Evolutionary conservation across 2,113 vertebrate genomes (phyloP).

Genomic region (Casuarius casuarius): DNA sequence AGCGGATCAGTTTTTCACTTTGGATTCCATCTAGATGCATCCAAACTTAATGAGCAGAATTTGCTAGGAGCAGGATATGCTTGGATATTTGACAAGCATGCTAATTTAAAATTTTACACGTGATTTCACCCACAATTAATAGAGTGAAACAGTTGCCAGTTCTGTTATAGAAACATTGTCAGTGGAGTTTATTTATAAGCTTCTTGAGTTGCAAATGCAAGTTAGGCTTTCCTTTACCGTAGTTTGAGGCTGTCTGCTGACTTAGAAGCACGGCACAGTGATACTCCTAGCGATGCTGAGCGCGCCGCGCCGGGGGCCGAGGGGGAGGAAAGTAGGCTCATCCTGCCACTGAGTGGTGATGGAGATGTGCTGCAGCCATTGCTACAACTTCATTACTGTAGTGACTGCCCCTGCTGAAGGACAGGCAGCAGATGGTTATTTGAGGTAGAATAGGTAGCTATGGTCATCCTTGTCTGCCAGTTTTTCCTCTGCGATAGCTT

Average conservation of each 20-base stretch:
- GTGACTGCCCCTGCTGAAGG: background rate
- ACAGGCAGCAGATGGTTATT: background rate
- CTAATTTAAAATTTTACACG: background rate
- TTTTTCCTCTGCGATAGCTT: background rate
- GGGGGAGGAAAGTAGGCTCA: background rate
- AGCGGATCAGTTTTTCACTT: background rate
- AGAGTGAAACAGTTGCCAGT: background rate
- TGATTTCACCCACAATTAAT: background rate
- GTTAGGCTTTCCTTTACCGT: background rate
- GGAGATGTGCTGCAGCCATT: background rate
- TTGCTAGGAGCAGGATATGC: background rate
- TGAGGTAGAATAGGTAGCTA: background rate
- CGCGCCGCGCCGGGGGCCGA: accelerated
- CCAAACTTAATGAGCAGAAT: background rate
- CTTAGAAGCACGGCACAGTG: background rate
- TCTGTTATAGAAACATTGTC: accelerated
- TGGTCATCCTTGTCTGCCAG: background rate
- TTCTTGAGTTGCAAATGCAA: background rate
- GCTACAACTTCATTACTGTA: background rate
- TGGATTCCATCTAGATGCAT: background rate
- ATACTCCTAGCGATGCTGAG: background rate
- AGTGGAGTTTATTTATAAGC: background rate
- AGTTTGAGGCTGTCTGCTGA: background rate
- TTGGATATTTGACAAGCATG: background rate
- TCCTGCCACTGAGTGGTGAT: constrained; percentile 35